Evolutionary conservation across 2,797 vertebrate genomes (phyloP).

Genomic region (Myiothlypis chrysogaster): DNA sequence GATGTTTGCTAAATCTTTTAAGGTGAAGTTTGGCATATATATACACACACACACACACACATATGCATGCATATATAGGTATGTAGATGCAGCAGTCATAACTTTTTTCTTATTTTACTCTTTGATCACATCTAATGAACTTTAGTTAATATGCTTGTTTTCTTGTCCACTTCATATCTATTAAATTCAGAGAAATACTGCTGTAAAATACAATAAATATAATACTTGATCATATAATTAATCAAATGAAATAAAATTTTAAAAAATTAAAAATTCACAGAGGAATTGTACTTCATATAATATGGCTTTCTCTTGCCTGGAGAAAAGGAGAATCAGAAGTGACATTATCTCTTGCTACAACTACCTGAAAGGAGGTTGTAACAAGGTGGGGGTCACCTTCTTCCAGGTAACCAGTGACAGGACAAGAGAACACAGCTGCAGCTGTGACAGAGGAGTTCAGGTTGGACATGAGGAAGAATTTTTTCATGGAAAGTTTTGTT

Average conservation of each 20-base stretch:
- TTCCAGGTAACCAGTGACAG: not conserved
- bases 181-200: not conserved
- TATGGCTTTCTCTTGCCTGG: not conserved
- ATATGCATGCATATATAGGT: not conserved
- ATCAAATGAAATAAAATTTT: not conserved
- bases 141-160: not conserved
- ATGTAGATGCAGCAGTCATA: not conserved
- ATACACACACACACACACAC: not conserved
- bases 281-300: not conserved
- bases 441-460: not conserved
- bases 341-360: not conserved
- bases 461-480: not conserved
- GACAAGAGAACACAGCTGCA: not conserved
- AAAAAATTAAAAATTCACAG: not conserved
- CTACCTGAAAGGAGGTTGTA: not conserved
- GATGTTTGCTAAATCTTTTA: not conserved
- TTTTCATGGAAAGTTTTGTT: not conserved
- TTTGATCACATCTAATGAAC: not conserved
- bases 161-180: not conserved
- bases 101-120: not conserved
- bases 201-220: not conserved
- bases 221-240: not conserved
- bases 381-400: not conserved
- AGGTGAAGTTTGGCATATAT: not conserved
- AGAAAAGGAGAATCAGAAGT: not conserved